Base-by-base conservation (phyloP, 2,888 invertebrate genomes). In the Leucania comma region DNA sequence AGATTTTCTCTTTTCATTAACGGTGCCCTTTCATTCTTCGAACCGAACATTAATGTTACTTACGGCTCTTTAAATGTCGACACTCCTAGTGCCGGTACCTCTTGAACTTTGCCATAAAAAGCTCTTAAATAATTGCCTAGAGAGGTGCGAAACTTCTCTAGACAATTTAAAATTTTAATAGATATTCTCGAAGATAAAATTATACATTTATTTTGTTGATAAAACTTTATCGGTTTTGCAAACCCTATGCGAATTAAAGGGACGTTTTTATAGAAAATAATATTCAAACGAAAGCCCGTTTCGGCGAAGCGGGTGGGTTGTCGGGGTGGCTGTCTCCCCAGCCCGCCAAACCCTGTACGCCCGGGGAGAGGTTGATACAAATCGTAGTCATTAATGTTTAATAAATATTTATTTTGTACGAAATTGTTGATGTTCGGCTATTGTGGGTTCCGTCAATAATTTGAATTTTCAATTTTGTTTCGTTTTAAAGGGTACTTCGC, bases 381-480 rank as follows among this genome's bases (percentile, higher is more conserved):
- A 87, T 88, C 87, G 84, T 84, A 86, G 87, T 90, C 90, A 90
- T 91, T 90, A 91, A 88, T 88, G 88, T 87, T 88, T 86, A 85
- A 89, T 88, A 88, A 89, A 90, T 87, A 88, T 87, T 89, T 87
- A 86, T 88, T 88, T 84, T 88, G 84, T 86, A 80, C 82, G 76
- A 84, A 88, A 82, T 83, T 85, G 83, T 84, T 83, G 85, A 83
- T 84, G 71, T 84, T 75, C 80, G 73, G 58, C 75, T 72, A 63
- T 75, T 67, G 78, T 59, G 73, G 78, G 68, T 63, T 80, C 69
- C 75, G 81, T 79, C 80, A 73, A 81, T 77, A 72, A 70, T 80
- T 78, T 70, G 59, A 53, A 67, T 71, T 51, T 74, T 65, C 53
- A 56, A 63, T 68, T 78, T 73, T 62, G 59, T 54, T 74, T 60